Evolutionary conservation across 2,113 vertebrate genomes (phyloP).

Genomic region (Peromyscus maniculatus): DNA sequence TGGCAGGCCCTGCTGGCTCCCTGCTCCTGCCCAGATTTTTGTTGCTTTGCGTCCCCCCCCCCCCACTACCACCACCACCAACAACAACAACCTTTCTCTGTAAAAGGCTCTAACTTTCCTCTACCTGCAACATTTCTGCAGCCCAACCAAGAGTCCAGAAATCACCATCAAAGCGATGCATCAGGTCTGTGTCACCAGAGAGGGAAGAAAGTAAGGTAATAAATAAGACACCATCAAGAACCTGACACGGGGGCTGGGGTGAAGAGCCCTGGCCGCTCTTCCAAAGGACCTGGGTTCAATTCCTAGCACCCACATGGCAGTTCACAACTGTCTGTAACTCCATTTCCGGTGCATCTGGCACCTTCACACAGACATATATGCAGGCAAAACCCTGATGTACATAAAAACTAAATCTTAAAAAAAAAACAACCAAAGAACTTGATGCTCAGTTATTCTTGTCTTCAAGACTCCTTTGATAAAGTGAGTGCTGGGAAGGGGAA

Average conservation of each 20-base stretch:
- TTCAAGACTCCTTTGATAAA: constrained; percentile 53
- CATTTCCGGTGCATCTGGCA: no score
- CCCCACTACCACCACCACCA: no score
- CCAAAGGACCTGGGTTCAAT: no score
- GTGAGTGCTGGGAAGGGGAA: constrained; percentile 64
- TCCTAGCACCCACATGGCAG: no score
- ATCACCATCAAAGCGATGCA: constrained; percentile 40
- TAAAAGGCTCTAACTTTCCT: background rate
- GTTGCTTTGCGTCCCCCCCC: background rate
- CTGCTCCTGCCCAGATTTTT: background rate
- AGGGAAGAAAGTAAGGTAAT: constrained; percentile 32
- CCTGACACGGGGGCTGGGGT: constrained; percentile 25
- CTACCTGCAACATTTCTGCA: constrained; percentile 45
- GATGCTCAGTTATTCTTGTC: constrained; percentile 58
- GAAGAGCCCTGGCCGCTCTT: no score
- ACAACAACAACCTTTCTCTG: background rate
- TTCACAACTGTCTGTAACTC: no score
- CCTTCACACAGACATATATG: no score
- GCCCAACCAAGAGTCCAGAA: constrained; percentile 63
- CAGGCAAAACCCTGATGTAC: no score
- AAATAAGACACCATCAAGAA: constrained; percentile 50
- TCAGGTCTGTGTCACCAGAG: constrained; percentile 1
- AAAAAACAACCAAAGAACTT: no score
- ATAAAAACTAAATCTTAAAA: no score
- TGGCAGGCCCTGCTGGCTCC: background rate